Conservation (phyloP, 2,888 invertebrate species). For the Automeris io region DNA sequence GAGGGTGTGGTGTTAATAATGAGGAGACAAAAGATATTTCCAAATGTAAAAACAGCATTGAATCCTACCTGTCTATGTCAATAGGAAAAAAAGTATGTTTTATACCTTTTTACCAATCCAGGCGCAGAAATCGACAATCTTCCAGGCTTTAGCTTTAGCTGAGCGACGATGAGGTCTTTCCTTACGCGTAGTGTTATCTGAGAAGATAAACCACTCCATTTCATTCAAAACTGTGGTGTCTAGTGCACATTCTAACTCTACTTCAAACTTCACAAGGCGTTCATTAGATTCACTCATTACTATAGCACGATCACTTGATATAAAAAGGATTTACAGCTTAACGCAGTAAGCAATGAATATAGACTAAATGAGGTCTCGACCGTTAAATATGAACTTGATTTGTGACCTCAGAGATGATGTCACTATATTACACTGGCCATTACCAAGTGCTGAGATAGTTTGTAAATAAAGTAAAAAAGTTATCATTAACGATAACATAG, state of each 20-base stretch:
- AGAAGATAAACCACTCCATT: constrained; percentile 58
- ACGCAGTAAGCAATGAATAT: constrained; percentile 19
- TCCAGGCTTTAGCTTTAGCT: constrained; percentile 47
- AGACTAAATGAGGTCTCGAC: constrained; percentile 9
- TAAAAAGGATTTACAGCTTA: neutral
- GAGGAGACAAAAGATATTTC: too few species aligned
- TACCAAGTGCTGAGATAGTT: constrained; percentile 20
- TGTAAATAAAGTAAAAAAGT: constrained; percentile 21
- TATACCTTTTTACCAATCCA: constrained; percentile 68
- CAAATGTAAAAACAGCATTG: too few species aligned
- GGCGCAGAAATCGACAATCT: constrained; percentile 53
- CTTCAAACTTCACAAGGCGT: constrained; percentile 41
- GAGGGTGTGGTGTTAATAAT: too few species aligned
- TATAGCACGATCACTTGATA: neutral
- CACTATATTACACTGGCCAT: constrained; percentile 33
- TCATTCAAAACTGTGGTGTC: constrained; percentile 44
- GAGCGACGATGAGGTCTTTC: constrained; percentile 43
- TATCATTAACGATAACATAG: constrained; percentile 35
- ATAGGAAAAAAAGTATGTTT: neutral
- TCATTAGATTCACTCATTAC: constrained; percentile 27
- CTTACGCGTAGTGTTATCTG: constrained; percentile 56
- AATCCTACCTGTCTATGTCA: too few species aligned
- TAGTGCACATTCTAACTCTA: constrained; percentile 52
- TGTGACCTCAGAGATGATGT: constrained; percentile 24
- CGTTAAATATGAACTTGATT: constrained; percentile 17